A percentile compares a stretch with the other conserved stretches of the same genome.
Evolutionary conservation across 2,797 vertebrate species (phyloP).

Genomic region (Myotis vivesi): DNA sequence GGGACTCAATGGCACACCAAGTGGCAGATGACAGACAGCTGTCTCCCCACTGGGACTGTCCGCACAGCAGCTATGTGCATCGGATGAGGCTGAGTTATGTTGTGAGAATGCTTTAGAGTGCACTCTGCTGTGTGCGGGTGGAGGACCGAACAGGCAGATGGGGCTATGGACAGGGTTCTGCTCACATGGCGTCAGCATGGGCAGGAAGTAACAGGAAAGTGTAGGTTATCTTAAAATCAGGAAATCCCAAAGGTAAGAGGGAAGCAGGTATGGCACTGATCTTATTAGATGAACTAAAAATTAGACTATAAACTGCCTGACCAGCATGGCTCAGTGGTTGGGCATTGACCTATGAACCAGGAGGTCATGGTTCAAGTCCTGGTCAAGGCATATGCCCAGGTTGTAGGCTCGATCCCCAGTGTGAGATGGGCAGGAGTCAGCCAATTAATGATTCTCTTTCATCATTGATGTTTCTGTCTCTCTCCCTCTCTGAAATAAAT

Average conservation of each 20-base stretch:
- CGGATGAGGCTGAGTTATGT: rapidly evolving
- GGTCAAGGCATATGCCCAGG: too few relatives aligned
- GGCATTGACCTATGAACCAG: too few relatives aligned
- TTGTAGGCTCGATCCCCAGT: too few relatives aligned
- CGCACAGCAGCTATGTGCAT: too few relatives aligned
- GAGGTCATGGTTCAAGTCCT: too few relatives aligned
- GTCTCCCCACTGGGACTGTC: too few relatives aligned
- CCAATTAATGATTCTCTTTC: too few relatives aligned
- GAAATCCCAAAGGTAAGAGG: background rate
- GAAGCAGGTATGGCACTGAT: background rate
- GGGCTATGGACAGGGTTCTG: background rate
- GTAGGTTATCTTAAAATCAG: background rate
- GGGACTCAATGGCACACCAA: rapidly evolving
- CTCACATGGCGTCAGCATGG: background rate
- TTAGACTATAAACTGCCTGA: background rate
- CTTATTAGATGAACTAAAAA: background rate
- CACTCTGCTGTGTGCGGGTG: background rate
- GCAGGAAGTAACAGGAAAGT: background rate
- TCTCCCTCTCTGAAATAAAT: too few relatives aligned
- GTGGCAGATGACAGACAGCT: background rate
- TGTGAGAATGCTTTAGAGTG: rapidly evolving
- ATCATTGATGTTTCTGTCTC: too few relatives aligned
- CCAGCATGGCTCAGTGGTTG: too few relatives aligned
- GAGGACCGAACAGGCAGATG: background rate
- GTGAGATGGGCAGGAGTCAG: too few relatives aligned